Percentiles rank a stretch among this genome's conserved stretches.
phyloP scores from a whole-genome alignment of 2,888 invertebrate species.

The Latrodectus elegans region DNA sequence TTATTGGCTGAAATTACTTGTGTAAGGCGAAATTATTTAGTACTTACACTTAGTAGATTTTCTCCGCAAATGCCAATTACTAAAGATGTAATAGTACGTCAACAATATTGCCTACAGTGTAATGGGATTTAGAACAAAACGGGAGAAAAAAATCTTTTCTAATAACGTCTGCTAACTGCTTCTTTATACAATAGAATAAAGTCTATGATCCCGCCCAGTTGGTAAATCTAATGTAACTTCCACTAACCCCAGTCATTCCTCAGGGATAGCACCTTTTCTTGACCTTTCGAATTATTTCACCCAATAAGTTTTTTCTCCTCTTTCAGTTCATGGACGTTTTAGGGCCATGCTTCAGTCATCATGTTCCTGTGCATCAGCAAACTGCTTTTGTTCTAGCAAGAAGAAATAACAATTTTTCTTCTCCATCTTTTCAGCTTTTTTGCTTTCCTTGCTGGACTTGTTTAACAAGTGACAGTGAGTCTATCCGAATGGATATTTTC shows the following conservation, averaged over 20 bases:
- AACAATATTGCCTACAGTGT: too few relatives aligned
- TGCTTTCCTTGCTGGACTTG: slow-evolving; percentile 29
- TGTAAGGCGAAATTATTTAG: too few relatives aligned
- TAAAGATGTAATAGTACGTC: too few relatives aligned
- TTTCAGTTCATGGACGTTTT: slow-evolving; percentile 24
- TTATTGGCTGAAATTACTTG: too few relatives aligned
- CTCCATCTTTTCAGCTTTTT: slow-evolving; percentile 28
- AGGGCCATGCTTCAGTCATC: slow-evolving; percentile 21
- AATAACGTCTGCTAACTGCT: not conserved
- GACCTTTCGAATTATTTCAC: slow-evolving; percentile 59
- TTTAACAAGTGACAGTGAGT: slow-evolving; percentile 44
- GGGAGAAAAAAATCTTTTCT: not conserved
- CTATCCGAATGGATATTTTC: slow-evolving; percentile 29
- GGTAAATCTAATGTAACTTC: slow-evolving; percentile 20
- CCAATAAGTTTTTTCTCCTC: slow-evolving; percentile 18
- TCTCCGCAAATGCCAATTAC: too few relatives aligned
- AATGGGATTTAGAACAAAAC: too few relatives aligned
- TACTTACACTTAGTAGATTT: too few relatives aligned
- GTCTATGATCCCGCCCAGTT: slow-evolving; percentile 4
- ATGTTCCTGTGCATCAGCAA: slow-evolving; percentile 53
- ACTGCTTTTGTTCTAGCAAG: slow-evolving; percentile 33
- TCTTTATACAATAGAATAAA: slow-evolving; percentile 9
- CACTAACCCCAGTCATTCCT: slow-evolving; percentile 14
- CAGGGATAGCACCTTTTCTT: slow-evolving; percentile 42
- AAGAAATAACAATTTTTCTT: slow-evolving; percentile 38